Evolutionary conservation across 2,888 invertebrate genomes (phyloP).

Genomic region (Agrenia bidenticulata): DNA sequence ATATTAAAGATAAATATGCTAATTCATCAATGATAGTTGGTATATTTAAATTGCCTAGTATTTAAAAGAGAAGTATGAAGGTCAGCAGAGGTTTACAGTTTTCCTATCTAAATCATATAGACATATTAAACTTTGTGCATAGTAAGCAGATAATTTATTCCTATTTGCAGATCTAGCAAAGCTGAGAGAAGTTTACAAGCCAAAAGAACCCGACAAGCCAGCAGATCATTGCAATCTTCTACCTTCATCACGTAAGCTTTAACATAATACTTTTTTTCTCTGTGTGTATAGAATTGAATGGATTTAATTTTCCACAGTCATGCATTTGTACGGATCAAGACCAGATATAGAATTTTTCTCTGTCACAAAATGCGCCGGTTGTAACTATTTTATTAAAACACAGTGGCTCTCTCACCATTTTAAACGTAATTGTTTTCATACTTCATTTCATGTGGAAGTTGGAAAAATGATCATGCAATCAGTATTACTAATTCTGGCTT

Average conservation of each 20-base stretch:
- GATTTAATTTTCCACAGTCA: slow-evolving; percentile 22
- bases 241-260: slow-evolving; percentile 31
- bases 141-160: too few species aligned
- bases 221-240: slow-evolving; percentile 32
- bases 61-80: too few species aligned
- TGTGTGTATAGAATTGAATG: neutral
- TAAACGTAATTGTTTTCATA: slow-evolving; percentile 30
- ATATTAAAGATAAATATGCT: too few species aligned
- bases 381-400: slow-evolving; percentile 42
- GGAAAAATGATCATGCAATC: neutral
- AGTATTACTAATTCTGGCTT: neutral
- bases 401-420: slow-evolving; percentile 47
- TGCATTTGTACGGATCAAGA: slow-evolving; percentile 41
- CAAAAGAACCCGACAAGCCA: slow-evolving; percentile 27
- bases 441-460: neutral
- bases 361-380: slow-evolving; percentile 45
- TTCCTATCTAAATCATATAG: too few species aligned
- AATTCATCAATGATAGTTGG: too few species aligned
- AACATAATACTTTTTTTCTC: too few species aligned
- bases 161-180: slow-evolving; percentile 26
- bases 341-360: slow-evolving; percentile 47
- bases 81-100: too few species aligned
- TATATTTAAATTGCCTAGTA: too few species aligned
- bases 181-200: slow-evolving; percentile 22
- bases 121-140: too few species aligned